Conservation (phyloP, 2,113 vertebrate species). For the Dryoscopus gambensis region DNA sequence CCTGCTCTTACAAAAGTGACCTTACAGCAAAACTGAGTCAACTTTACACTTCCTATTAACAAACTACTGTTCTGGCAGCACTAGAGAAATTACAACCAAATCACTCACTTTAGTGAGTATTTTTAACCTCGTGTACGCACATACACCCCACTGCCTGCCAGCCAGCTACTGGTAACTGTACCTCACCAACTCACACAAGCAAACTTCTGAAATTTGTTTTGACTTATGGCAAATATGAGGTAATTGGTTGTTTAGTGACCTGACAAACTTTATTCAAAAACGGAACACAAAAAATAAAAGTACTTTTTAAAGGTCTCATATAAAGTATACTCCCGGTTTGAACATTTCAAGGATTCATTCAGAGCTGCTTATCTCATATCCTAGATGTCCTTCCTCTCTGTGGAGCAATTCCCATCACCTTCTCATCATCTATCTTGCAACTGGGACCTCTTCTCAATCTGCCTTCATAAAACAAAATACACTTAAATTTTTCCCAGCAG, state of each 20-base stretch:
- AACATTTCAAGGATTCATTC: background rate
- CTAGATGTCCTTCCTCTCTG: background rate
- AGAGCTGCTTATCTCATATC: background rate
- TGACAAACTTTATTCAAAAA: background rate
- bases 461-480: background rate
- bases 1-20: background rate
- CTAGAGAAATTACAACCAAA: background rate
- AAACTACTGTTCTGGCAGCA: background rate
- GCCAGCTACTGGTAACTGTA: background rate
- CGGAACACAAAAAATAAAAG: background rate
- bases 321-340: background rate
- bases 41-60: background rate
- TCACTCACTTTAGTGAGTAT: background rate
- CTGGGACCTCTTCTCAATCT: background rate
- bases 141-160: background rate
- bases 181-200: background rate
- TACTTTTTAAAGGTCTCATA: background rate
- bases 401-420: background rate
- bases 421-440: background rate
- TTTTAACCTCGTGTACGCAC: background rate
- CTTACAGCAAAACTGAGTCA: background rate
- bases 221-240: background rate
- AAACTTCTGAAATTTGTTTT: background rate
- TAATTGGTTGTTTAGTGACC: background rate
- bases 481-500: background rate